Evolutionary conservation across 2,113 vertebrate species (phyloP), one percentile per base, ranked within the genome.

Genomic region (Zingel zingel): DNA sequence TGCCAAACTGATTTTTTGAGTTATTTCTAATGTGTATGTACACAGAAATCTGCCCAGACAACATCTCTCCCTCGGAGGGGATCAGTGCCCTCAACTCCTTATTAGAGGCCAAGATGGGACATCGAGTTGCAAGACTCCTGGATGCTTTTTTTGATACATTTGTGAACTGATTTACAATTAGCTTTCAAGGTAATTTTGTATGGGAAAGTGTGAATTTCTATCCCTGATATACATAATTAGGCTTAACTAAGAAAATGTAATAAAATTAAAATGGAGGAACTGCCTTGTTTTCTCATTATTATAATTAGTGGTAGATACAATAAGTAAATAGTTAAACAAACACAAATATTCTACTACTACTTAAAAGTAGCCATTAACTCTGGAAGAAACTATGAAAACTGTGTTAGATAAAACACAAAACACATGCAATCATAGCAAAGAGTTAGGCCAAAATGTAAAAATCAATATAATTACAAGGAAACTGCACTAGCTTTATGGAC

Each of bases 41-140:
- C 30, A 69, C 88, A 93, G 91, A 94, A 76, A 50, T 80, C 11
- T 94, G 91, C 71, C 87, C 89, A 1, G 85, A 87, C 14, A 12
- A 79, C 86, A 51, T 75, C 36, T 2, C 18, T 0, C 72, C 75
- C 4, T 25, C 62, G 0, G 84, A 89, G 4, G 91, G 90, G 2
- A 43, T 91, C 48, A 70, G 23, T 6, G 66, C 39, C 23, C 2
- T 90, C 11, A 90, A 87, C 73, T 25, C 30, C 3, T 3, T 91
- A 12, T 57, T 93, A 0, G 63, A 87, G 45, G 47, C 51, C 21
- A 93, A 79, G 85, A 83, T 56, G 51, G 85, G 36, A 74, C 85
- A 82, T 11, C 61, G 6, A 5, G 6, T 87, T 8, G 80, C 78
- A 2, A 84, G 65, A 75, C 0, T 93, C 33, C 82, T 94, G 75